Evolutionary conservation across 2,113 vertebrate genomes (phyloP), one percentile per base, ranked within the genome.

Genomic region (Alectura lathami): DNA sequence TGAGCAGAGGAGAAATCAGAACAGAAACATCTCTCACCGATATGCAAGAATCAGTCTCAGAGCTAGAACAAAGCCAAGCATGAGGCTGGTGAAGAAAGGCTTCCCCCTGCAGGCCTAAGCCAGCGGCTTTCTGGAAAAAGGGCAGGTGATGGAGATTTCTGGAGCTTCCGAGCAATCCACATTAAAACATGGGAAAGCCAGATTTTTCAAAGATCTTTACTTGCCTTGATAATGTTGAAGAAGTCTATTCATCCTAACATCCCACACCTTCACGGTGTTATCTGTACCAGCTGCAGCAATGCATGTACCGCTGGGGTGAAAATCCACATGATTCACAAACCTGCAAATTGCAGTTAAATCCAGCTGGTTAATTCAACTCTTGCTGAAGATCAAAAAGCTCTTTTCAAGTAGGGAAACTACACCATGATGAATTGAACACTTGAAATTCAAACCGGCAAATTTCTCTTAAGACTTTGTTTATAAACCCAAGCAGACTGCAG

Each of bases 231-330:
- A 99, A 78, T 99, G 99, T 54, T 99, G 99, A 9, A 99, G 96
- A 59, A 99, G 98, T 70, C 98, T 99, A 69, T 99, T 98, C 45
- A 98, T 99, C 91, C 99, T 98, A 89, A 99, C 96, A 22, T 99
- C 99, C 99, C 99, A 99, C 60, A 99, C 97, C 92, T 99, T 99
- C 43, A 99, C 99, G 0, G 99, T 99, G 97, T 98, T 98, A 96
- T 99, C 99, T 43, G 99, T 98, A 18, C 98, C 89, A 2, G 98
- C 98, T 0, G 98, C 98, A 7, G 99, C 99, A 8, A 99, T 98
- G 89, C 98, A 99, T 0, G 98, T 98, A 8, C 99, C 99, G 17
- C 98, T 99, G 40, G 99, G 99, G 80, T 99, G 99, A 89, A 99
- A 99, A 83, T 99, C 99, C 91, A 98, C 99, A 2, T 98, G 96